Evolutionary conservation across 53 echinoderm and acorn worm genomes (phyloP), one percentile per base, ranked within the genome.

Genomic region (Stichopus horrens): DNA sequence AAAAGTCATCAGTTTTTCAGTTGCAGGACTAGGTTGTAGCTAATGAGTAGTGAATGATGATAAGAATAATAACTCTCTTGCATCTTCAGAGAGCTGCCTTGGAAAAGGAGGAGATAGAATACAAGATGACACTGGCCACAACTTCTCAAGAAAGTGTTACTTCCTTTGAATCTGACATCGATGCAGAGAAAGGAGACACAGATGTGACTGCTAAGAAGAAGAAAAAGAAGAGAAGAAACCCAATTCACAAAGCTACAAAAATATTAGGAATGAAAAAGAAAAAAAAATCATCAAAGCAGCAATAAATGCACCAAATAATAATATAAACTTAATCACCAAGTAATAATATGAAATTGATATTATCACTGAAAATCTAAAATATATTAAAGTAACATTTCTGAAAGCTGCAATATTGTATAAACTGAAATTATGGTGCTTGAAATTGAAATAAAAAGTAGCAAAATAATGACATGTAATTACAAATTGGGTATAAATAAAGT

Each of bases 231-330:
- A 79, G 54, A 53, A 79, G 55, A 52, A 79, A 79, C 55, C 79
- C 79, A 53, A 79, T 79, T 55, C 79, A 79, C 79, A 79, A 79
- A 19, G 79, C 79, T 53, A 51, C n/a, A 55, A 79, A 79, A 55
- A 53, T 79, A n/a, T 55, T 79, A 7, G 55, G 79, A 79, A 79
- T 18, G 79, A 79, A 79, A 55, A 37, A 37, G 37, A 37, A 37
- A 37, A 37, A 37, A 2, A 78, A 55, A 8, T 19, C 11, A 11
- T 79, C 55, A 16, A 54, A 52, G 79, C 56, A 79, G 79, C 54
- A 4, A 16, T 63, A 63, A 63, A 63, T 63, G 37, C 37, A 37
- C 37, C 37, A 37, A 1, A 2, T 37, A 37, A 37, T 37, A 37
- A 37, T 37, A 37, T 37, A 37, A 1, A 37, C 2, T 37, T n/a